Evolutionary conservation across 2,797 vertebrate genomes (phyloP).

Genomic region (Adelosebastes latens): DNA sequence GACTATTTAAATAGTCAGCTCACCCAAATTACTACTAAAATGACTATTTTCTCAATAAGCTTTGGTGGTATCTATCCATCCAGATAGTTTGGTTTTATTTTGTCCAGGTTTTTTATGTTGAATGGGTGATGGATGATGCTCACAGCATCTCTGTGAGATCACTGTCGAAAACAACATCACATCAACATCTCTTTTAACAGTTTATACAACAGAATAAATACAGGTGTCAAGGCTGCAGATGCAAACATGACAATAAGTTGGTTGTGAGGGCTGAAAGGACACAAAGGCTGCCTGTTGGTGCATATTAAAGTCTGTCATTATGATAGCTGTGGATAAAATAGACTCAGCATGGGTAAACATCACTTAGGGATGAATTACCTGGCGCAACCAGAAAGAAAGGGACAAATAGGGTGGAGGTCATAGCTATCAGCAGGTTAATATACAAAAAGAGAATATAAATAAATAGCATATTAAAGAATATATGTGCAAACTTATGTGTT

Average conservation of each 20-base stretch:
- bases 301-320: conserved; percentile 60
- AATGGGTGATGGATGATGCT: not conserved
- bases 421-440: not conserved
- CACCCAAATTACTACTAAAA: not conserved
- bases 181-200: conserved; percentile 35
- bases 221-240: conserved; percentile 38
- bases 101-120: not conserved
- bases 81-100: not conserved
- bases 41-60: not conserved
- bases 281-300: conserved; percentile 61
- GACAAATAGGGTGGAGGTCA: not conserved
- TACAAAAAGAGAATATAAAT: not conserved
- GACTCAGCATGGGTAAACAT: conserved; percentile 63
- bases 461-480: not conserved
- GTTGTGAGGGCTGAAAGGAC: conserved; percentile 46
- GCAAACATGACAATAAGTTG: conserved; percentile 40
- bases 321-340: conserved; percentile 52
- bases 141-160: not conserved
- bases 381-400: not conserved
- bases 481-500: not conserved
- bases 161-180: conserved; percentile 20
- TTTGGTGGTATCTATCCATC: not conserved
- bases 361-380: conserved; percentile 55
- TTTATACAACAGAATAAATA: conserved; percentile 50
- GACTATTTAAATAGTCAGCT: not conserved